A percentile compares a stretch with the other conserved stretches of the same genome.
phyloP scores from a whole-genome alignment of 64 coral and sea anemone genomes.

The Astreopora myriophthalma region DNA sequence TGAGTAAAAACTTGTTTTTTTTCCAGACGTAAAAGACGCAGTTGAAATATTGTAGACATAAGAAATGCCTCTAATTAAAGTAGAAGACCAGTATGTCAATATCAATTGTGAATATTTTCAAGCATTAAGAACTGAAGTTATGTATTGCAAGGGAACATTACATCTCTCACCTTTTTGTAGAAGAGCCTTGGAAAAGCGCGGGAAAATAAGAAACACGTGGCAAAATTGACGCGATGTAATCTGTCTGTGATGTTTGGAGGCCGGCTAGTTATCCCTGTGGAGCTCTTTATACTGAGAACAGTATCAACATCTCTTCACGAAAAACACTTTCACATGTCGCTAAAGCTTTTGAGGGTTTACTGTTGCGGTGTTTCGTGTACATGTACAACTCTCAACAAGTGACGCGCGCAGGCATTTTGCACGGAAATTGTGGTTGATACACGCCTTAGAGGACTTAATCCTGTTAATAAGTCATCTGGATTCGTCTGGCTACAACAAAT shows the following conservation, averaged over 20 bases:
- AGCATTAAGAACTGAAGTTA: no score
- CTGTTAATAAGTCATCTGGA: background rate
- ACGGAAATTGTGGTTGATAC: conserved; percentile 26
- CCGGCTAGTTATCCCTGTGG: background rate
- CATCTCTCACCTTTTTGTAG: background rate
- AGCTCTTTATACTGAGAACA: background rate
- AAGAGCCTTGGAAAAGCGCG: background rate
- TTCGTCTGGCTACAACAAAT: background rate
- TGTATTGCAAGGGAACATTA: no score
- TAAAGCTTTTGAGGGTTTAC: background rate
- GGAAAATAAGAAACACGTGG: background rate
- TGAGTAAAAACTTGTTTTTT: no score
- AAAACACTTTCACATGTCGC: background rate
- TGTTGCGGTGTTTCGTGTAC: background rate
- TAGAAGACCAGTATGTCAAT: no score
- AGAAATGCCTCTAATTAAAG: no score
- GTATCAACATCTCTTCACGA: background rate
- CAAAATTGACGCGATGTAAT: background rate
- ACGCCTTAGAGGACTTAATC: conserved; percentile 14
- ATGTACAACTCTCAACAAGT: background rate
- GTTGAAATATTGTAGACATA: no score
- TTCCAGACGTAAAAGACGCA: no score
- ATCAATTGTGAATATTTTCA: no score
- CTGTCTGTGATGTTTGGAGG: background rate
- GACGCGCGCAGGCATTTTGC: background rate